phyloP scores from a whole-genome alignment of 1,140 invertebrate species.

The Musca vetustissima region DNA sequence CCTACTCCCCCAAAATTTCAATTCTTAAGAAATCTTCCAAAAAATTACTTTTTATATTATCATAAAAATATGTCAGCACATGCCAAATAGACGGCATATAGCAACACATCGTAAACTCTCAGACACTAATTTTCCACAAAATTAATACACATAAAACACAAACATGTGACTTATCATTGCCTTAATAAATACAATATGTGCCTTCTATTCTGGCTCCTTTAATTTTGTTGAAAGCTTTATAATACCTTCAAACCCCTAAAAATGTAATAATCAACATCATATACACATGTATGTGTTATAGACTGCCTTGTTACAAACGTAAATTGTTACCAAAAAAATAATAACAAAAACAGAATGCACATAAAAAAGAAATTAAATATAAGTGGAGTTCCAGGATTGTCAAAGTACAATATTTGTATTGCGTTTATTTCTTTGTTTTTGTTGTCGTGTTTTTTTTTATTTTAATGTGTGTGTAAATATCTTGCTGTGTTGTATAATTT shows the following conservation, averaged over 20 bases:
- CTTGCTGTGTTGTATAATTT: background rate
- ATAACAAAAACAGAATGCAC: background rate
- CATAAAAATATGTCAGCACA: background rate
- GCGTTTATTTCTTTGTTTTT: background rate
- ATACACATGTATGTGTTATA: too few species aligned
- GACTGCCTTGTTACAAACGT: too few species aligned
- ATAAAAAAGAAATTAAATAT: constrained; percentile 15
- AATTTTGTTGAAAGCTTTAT: constrained; percentile 21
- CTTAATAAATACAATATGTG: too few species aligned
- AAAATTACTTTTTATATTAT: background rate
- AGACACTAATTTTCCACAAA: too few species aligned
- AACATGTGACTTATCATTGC: too few species aligned
- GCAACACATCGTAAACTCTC: background rate
- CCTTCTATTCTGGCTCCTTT: too few species aligned
- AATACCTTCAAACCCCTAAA: background rate
- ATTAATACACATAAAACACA: too few species aligned
- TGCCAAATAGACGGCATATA: background rate
- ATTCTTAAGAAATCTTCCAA: too few species aligned
- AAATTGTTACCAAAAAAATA: too few species aligned
- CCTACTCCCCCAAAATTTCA: too few species aligned
- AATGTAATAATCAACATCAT: too few species aligned
- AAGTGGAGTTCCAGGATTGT: constrained; percentile 12
- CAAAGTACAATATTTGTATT: constrained; percentile 5
- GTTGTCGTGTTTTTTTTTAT: background rate
- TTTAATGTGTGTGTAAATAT: background rate